A percentile compares a stretch with the other conserved stretches of the same genome.
Conservation (phyloP, 2,888 invertebrate species). For the Nomada goodeniana region DNA sequence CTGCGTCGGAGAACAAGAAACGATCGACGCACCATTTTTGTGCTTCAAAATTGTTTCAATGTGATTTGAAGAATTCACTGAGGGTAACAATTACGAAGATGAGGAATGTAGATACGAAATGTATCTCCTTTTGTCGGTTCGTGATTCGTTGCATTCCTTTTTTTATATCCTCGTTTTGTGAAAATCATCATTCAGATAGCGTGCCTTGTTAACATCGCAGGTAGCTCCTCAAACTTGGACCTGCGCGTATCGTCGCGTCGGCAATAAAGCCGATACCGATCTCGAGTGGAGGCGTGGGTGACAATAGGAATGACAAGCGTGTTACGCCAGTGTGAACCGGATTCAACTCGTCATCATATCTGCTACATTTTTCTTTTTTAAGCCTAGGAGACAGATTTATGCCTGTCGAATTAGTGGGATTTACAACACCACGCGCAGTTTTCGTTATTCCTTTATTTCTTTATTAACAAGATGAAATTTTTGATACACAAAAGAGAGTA, state of each 20-base stretch:
- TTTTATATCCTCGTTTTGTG: constrained; percentile 1
- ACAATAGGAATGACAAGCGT: constrained; percentile 59
- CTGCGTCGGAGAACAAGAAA: too few species aligned
- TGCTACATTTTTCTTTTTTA: not conserved
- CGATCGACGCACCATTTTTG: too few species aligned
- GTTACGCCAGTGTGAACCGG: constrained; percentile 60
- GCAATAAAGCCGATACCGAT: constrained; percentile 58
- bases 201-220: constrained; percentile 47
- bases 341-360: constrained; percentile 29
- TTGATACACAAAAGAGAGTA: too few species aligned
- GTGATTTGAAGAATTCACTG: too few species aligned
- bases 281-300: constrained; percentile 47
- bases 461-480: too few species aligned
- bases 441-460: too few species aligned
- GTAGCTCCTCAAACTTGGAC: constrained; percentile 42
- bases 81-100: constrained; percentile 7
- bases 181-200: constrained; percentile 35
- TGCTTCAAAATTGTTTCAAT: too few species aligned
- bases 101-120: not conserved
- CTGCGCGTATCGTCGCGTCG: constrained; percentile 13
- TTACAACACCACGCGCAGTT: not conserved
- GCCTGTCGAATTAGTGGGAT: constrained; percentile 19
- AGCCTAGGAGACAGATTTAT: constrained; percentile 7
- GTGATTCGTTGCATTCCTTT: not conserved
- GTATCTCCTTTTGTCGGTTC: constrained; percentile 1